phyloP scores from a whole-genome alignment of 1,140 invertebrate genomes.

The Delia radicum region DNA sequence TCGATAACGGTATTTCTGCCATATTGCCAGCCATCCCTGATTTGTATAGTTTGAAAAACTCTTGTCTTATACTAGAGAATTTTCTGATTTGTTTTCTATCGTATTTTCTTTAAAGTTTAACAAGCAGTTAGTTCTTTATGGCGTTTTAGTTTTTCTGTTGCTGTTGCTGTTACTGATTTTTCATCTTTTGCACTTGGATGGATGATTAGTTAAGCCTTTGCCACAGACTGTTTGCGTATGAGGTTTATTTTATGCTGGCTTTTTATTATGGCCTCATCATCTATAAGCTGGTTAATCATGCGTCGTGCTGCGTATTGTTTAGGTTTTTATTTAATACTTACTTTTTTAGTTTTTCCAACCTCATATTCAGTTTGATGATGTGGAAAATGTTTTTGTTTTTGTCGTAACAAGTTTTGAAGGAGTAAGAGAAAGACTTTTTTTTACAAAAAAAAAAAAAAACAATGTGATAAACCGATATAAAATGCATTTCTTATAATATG shows the following conservation, averaged over 20 bases:
- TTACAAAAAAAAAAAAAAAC: no score
- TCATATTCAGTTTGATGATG: neutral
- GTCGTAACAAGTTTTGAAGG: neutral
- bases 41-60: neutral
- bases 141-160: neutral
- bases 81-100: neutral
- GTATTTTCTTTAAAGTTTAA: constrained; percentile 1
- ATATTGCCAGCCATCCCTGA: no score
- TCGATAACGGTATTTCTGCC: no score
- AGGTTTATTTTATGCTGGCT: neutral
- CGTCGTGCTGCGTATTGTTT: neutral
- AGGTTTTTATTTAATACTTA: neutral
- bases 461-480: no score
- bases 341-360: neutral
- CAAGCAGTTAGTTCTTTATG: constrained; percentile 14
- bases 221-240: neutral
- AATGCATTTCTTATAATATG: neutral
- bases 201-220: constrained; percentile 16
- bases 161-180: constrained; percentile 21
- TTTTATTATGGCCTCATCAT: neutral
- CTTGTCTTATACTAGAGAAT: neutral
- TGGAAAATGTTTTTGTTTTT: neutral
- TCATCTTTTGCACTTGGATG: constrained; percentile 18
- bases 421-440: neutral
- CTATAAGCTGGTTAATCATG: neutral